Evolutionary conservation across 2,888 invertebrate species (phyloP), one percentile per base, ranked within the genome.

Genomic region (Escarpia spicata): DNA sequence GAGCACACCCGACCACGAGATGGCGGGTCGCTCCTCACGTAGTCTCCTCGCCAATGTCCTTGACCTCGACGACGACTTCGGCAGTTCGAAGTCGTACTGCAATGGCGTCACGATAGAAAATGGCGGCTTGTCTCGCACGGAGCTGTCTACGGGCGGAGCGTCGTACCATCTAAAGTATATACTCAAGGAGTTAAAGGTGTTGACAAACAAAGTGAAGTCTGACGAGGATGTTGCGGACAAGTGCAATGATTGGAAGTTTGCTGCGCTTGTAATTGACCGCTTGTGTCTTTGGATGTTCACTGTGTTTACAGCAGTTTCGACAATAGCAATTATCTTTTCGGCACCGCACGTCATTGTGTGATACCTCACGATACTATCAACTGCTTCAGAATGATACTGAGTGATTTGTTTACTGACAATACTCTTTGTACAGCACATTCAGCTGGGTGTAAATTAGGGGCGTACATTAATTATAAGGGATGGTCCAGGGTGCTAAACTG

Each of bases 61-160:
- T 96, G 99, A 99, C 97, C 98, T 99, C 97, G 99, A 99, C 97
- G 99, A 99, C 97, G 99, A 99, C 97, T 98, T 98, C 97, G 92
- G 94, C 60, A 92, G 92, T 31, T 15, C 75, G 75, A 75, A 75
- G 6, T 6, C 75, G 75, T 75, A 75, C 75, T 75, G 75, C 75
- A 75, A 75, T 75, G 75, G 75, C 75, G n/a, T 75, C 4, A 75
- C 75, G 75, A 75, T 75, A 75, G 75, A 75, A 75, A 75, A 75
- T 75, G 75, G 75, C 26, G 75, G 75, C 75, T 6, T 75, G 75
- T n/a, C 75, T 26, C n/a, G n/a, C 19, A 75, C 75, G 75, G 75
- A 75, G 19, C 2, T 75, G 3, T 75, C 75, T 1, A 26, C 75
- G 26, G 75, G 75, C 75, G 75, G 75, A 26, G 75, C 75, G 75